Conservation (phyloP, 1,140 invertebrate genomes). For the Lithobius niger region DNA sequence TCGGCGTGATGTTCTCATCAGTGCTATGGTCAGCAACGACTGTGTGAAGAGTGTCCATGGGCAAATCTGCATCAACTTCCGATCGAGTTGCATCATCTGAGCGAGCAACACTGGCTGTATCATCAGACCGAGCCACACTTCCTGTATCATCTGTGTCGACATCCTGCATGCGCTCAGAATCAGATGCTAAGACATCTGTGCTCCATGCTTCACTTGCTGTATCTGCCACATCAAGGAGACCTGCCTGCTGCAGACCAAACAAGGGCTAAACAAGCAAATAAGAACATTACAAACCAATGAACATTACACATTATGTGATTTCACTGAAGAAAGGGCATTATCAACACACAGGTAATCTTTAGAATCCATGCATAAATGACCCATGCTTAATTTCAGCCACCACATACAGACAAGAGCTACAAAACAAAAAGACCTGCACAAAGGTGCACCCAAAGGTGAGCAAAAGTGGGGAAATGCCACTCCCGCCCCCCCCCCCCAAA, state of each 20-base stretch:
- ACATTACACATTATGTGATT: too few relatives aligned
- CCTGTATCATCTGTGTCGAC: slow-evolving; percentile 66
- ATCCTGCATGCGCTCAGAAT: slow-evolving; percentile 82
- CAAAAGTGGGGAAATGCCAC: too few relatives aligned
- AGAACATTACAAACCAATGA: too few relatives aligned
- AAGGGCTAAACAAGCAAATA: not conserved
- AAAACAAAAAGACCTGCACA: too few relatives aligned
- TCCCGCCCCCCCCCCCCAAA: too few relatives aligned
- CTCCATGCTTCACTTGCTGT: slow-evolving; percentile 94
- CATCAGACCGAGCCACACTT: slow-evolving; percentile 59
- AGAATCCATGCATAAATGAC: too few relatives aligned
- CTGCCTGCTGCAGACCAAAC: not conserved
- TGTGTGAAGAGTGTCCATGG: slow-evolving; percentile 10
- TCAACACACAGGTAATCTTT: too few relatives aligned
- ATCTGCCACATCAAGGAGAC: slow-evolving; percentile 56
- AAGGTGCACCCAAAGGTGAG: too few relatives aligned
- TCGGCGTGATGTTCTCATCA: slow-evolving; percentile 14
- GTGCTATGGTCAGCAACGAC: slow-evolving; percentile 10
- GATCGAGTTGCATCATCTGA: slow-evolving; percentile 33
- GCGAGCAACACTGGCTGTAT: slow-evolving; percentile 37
- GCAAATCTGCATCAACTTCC: slow-evolving; percentile 41
- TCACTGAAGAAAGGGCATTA: too few relatives aligned
- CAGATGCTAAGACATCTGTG: slow-evolving; percentile 87
- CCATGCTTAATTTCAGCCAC: too few relatives aligned
- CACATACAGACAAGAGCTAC: too few relatives aligned